These are phyloP conservation scores for Agrochola lota DNA, from an alignment of 2,888 invertebrate genomes.

Conservation along the genomic window DNA sequence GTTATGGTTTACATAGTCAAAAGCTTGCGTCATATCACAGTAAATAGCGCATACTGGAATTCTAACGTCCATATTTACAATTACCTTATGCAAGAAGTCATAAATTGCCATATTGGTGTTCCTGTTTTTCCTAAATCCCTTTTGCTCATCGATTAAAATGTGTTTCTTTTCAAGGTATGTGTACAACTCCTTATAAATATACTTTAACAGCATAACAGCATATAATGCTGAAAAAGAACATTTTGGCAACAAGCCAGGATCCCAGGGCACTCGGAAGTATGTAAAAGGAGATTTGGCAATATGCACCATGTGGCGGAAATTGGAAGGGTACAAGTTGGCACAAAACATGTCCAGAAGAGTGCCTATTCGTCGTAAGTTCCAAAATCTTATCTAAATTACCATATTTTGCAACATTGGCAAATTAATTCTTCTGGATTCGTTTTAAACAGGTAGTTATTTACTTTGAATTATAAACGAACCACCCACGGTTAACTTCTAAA, in stretches of 20 bases:
- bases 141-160: no score
- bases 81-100: no score
- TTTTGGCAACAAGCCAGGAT: constrained; percentile 27
- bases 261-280: neutral
- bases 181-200: no score
- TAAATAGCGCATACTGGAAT: no score
- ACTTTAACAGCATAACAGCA: no score
- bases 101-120: no score
- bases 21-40: no score
- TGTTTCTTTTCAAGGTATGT: no score
- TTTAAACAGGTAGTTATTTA: neutral
- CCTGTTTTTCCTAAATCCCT: no score
- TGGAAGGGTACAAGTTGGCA: constrained; percentile 31
- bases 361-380: neutral
- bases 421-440: constrained; percentile 6
- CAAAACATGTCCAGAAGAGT: constrained; percentile 21
- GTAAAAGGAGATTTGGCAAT: constrained; percentile 44
- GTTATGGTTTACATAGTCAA: no score
- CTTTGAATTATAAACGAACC: neutral
- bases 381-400: constrained; percentile 7
- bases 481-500: constrained; percentile 33
- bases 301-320: constrained; percentile 14
- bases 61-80: no score
- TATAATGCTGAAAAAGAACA: constrained; percentile 17
- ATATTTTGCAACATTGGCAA: constrained; percentile 12